phyloP scores from a whole-genome alignment of 2,888 invertebrate species.

The Polyommatus icarus region DNA sequence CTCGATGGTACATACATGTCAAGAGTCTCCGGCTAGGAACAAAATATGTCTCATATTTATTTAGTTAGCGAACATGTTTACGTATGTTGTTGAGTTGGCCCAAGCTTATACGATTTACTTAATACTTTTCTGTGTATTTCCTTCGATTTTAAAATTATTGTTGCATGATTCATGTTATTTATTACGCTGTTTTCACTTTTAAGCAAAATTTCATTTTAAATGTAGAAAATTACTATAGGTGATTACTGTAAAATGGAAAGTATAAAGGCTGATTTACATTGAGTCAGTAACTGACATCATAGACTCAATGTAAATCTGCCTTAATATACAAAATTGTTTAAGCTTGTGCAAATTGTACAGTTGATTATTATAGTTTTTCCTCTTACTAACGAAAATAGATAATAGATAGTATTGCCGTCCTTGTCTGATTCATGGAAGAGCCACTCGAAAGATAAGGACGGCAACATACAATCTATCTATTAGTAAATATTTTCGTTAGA shows the following conservation, averaged over 20 bases:
- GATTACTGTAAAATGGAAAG: neutral
- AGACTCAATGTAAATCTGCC: neutral
- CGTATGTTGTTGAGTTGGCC: constrained; percentile 55
- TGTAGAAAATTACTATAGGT: neutral
- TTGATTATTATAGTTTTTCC: constrained; percentile 64
- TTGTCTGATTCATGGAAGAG: neutral
- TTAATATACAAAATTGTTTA: neutral
- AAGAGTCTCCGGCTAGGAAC: constrained; percentile 69
- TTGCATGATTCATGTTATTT: neutral
- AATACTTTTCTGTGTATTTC: neutral
- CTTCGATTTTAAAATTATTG: neutral
- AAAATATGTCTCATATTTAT: constrained; percentile 73
- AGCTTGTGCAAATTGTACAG: constrained; percentile 46
- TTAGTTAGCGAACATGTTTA: constrained; percentile 60
- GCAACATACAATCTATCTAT: neutral
- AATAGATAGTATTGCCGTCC: neutral
- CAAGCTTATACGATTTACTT: constrained; percentile 30
- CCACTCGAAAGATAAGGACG: neutral
- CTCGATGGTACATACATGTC: constrained; percentile 59
- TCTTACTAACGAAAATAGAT: neutral
- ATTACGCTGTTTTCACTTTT: neutral
- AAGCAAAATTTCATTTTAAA: neutral
- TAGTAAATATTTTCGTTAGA: neutral
- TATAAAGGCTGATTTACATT: neutral
- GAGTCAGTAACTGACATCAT: no score